phyloP scores from a whole-genome alignment of 1,140 invertebrate genomes.

The Pseudomyrmex flavicornis region DNA sequence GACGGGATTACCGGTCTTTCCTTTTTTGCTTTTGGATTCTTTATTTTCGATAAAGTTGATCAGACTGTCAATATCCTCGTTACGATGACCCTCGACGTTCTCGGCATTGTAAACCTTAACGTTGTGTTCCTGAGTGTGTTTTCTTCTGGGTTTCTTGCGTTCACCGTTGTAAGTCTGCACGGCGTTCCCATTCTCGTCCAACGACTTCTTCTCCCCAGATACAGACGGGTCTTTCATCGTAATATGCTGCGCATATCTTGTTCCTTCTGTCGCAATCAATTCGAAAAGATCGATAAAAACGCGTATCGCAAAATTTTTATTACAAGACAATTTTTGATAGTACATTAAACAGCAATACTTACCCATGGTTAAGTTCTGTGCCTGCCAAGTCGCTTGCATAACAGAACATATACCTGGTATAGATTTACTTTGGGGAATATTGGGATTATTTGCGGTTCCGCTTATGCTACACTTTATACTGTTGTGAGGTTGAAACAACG shows the following conservation, averaged over 20 bases:
- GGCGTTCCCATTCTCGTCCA: conserved; percentile 89
- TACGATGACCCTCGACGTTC: conserved; percentile 88
- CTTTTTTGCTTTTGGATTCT: conserved; percentile 82
- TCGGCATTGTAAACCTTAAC: conserved; percentile 88
- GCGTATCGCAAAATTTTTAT: conserved; percentile 7
- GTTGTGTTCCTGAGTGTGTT: conserved; percentile 87
- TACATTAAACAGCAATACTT: conserved; percentile 47
- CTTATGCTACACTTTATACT: conserved; percentile 80
- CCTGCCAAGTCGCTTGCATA: conserved; percentile 76
- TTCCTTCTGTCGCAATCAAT: conserved; percentile 71
- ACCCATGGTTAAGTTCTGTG: conserved; percentile 81
- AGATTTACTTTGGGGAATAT: conserved; percentile 73
- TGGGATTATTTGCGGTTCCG: conserved; percentile 73
- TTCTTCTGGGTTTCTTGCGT: conserved; percentile 85
- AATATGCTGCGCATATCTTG: conserved; percentile 78
- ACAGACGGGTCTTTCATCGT: conserved; percentile 76
- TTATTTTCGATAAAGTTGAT: conserved; percentile 86
- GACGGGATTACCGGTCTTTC: conserved; percentile 76
- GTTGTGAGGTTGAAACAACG: conserved; percentile 81
- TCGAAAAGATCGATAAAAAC: background rate
- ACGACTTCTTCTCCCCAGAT: conserved; percentile 86
- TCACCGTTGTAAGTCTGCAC: conserved; percentile 85
- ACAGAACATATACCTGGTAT: conserved; percentile 74
- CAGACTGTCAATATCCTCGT: conserved; percentile 86
- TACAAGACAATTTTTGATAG: background rate